phyloP scores from a whole-genome alignment of 2,797 vertebrate genomes.

The Parotocinclus haroldoi region DNA sequence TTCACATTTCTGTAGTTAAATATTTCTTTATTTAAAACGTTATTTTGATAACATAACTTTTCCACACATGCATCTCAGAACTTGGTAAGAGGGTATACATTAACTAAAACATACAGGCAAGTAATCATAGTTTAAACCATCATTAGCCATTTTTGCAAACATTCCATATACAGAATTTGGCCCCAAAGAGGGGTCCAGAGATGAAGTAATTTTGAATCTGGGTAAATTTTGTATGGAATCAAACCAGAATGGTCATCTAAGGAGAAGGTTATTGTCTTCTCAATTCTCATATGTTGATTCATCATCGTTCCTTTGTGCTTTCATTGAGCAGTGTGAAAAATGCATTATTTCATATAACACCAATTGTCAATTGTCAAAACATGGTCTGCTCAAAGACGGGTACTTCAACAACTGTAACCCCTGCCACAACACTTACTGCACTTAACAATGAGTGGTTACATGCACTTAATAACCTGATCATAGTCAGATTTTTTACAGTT shows the following conservation, averaged over 20 bases:
- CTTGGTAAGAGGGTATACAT: no score
- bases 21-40: no score
- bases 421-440: no score
- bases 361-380: conserved; percentile 6
- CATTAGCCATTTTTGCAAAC: neutral
- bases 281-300: conserved; percentile 7
- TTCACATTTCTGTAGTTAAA: no score
- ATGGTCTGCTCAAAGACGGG: neutral
- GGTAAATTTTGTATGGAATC: conserved; percentile 19
- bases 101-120: no score
- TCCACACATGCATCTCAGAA: no score
- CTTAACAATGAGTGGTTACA: no score
- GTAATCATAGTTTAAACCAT: conserved; percentile 26
- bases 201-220: neutral
- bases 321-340: conserved; percentile 9
- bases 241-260: conserved; percentile 7
- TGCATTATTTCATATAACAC: conserved; percentile 13
- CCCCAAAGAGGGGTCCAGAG: neutral
- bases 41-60: no score
- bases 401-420: no score
- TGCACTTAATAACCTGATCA: no score
- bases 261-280: conserved; percentile 3
- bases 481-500: no score
- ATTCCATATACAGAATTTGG: neutral
- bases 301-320: conserved; percentile 22